Evolutionary conservation across 2,888 invertebrate genomes (phyloP).

Genomic region (Parasteatoda lunata): DNA sequence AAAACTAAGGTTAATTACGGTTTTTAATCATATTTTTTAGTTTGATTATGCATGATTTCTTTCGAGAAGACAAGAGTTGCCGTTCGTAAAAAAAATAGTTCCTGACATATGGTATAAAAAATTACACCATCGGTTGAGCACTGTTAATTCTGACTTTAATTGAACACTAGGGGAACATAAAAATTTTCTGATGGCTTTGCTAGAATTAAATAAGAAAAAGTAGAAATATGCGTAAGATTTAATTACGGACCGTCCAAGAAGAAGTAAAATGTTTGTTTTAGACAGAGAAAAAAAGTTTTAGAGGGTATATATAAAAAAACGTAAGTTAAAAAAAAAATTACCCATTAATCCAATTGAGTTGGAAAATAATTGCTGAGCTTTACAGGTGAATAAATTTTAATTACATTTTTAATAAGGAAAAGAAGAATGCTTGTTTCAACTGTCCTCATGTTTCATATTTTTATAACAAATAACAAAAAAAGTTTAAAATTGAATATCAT

Average conservation of each 20-base stretch:
- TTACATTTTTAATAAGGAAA: not conserved
- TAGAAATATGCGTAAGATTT: slow-evolving; percentile 22
- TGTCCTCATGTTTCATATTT: too few relatives aligned
- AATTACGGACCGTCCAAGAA: slow-evolving; percentile 21
- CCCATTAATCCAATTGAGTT: not conserved
- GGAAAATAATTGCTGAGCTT: not conserved
- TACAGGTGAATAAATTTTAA: not conserved
- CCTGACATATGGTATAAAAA: slow-evolving; percentile 7
- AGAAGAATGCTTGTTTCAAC: too few relatives aligned
- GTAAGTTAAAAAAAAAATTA: slow-evolving; percentile 8
- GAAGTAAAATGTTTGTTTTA: not conserved
- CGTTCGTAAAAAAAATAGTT: slow-evolving; percentile 18
- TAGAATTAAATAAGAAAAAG: slow-evolving; percentile 21
- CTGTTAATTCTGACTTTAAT: slow-evolving; percentile 50
- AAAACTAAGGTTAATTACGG: slow-evolving; percentile 27
- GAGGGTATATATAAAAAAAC: not conserved
- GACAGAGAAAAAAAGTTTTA: slow-evolving; percentile 2
- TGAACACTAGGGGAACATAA: slow-evolving; percentile 32
- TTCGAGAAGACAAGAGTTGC: not conserved
- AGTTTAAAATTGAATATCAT: too few relatives aligned
- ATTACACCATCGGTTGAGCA: not conserved
- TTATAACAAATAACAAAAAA: too few relatives aligned
- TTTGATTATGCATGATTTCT: not conserved
- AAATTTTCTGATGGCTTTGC: slow-evolving; percentile 31
- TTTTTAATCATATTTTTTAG: slow-evolving; percentile 26